Evolutionary conservation across 2,888 invertebrate species (phyloP).

Genomic region (Cheilosia vulpina): DNA sequence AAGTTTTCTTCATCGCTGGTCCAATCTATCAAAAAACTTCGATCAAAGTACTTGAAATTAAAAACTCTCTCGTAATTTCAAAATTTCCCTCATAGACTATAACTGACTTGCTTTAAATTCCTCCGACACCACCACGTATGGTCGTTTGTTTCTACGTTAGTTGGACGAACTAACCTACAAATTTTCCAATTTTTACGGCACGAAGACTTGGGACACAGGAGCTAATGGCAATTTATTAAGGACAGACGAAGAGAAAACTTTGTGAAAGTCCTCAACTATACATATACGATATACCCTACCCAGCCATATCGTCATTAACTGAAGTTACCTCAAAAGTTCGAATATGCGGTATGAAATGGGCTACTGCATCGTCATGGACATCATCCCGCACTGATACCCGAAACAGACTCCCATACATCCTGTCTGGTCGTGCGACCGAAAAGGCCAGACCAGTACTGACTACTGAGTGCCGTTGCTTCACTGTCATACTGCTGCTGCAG

Average conservation of each 20-base stretch:
- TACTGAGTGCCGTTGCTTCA: not conserved
- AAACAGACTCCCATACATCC: conserved; percentile 20
- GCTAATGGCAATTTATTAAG: conserved; percentile 70
- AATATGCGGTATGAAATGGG: conserved; percentile 4
- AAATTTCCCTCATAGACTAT: conserved; percentile 1
- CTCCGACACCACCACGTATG: conserved; percentile 6
- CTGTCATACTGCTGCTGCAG: conserved; percentile 35
- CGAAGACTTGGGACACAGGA: conserved; percentile 14
- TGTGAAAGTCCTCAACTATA: conserved; percentile 44
- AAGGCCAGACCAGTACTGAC: conserved; percentile 19
- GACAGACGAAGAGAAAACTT: conserved; percentile 57
- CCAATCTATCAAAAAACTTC: too few species aligned
- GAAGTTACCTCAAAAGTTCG: conserved; percentile 65
- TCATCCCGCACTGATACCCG: conserved; percentile 48
- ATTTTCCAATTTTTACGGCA: conserved; percentile 13
- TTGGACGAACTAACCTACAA: conserved; percentile 44
- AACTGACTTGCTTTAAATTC: conserved; percentile 21
- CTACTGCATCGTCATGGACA: conserved; percentile 27
- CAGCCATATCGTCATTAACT: conserved; percentile 63
- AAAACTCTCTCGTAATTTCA: not conserved
- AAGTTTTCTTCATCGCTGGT: too few species aligned
- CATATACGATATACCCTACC: conserved; percentile 1
- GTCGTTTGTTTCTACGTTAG: conserved; percentile 41
- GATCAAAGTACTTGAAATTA: too few species aligned
- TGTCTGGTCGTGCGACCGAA: conserved; percentile 40